These are phyloP conservation scores for Hyles vespertilio DNA, from an alignment of 1,140 invertebrate genomes.

Conservation along the genomic window DNA sequence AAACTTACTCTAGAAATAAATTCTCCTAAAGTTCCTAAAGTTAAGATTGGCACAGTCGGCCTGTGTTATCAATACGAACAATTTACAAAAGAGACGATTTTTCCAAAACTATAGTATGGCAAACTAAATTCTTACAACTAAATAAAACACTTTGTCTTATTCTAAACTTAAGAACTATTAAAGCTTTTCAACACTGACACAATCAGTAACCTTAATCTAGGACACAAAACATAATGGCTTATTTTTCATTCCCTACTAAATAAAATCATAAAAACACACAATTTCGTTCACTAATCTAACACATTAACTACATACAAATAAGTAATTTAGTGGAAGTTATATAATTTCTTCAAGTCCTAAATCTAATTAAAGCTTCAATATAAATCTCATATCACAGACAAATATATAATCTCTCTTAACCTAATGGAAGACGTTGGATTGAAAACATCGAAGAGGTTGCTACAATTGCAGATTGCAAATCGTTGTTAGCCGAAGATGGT, in stretches of 20 bases:
- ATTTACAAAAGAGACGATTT: constrained; percentile 21
- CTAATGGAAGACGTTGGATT: constrained; percentile 68
- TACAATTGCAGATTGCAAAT: constrained; percentile 17
- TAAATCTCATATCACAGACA: constrained; percentile 62
- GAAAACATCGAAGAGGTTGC: constrained; percentile 23
- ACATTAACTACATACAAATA: too few relatives aligned
- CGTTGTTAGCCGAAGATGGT: constrained; percentile 42
- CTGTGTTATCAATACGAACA: constrained; percentile 37
- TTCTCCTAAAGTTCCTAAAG: constrained; percentile 32
- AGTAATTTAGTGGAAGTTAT: too few relatives aligned
- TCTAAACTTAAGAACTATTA: constrained; percentile 47
- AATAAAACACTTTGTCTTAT: background rate
- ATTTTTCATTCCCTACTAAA: too few relatives aligned
- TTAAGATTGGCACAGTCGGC: constrained; percentile 68
- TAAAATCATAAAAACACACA: too few relatives aligned
- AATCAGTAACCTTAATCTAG: background rate
- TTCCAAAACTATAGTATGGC: constrained; percentile 17
- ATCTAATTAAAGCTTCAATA: constrained; percentile 64
- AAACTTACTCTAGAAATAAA: constrained; percentile 16
- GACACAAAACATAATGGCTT: too few relatives aligned
- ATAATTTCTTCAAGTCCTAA: background rate
- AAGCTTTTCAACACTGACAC: constrained; percentile 48
- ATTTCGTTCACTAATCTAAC: too few relatives aligned
- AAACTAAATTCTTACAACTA: constrained; percentile 5
- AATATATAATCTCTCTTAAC: constrained; percentile 33